phyloP scores from a whole-genome alignment of 2,113 vertebrate species.

The Ranitomeya variabilis region DNA sequence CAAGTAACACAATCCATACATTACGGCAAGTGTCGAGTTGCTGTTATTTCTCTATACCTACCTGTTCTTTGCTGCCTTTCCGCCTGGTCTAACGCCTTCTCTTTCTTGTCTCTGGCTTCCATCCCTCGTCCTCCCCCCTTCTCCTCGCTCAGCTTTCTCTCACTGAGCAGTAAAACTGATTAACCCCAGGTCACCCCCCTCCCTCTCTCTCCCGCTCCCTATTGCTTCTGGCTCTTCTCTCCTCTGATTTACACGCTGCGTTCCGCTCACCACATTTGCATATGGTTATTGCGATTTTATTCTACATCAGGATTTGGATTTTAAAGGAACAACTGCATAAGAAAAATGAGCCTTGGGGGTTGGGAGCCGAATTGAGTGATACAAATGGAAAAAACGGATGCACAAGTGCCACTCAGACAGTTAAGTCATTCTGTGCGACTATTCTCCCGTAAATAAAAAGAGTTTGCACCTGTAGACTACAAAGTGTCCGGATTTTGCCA shows the following conservation, averaged over 20 bases:
- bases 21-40: background rate
- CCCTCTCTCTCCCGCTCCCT: slow-evolving; percentile 85
- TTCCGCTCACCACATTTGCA: slow-evolving; percentile 89
- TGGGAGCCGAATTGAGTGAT: background rate
- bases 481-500: background rate
- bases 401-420: background rate
- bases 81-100: slow-evolving; percentile 26
- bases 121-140: slow-evolving; percentile 44
- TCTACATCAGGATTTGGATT: slow-evolving; percentile 55
- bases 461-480: slow-evolving; percentile 12
- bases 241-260: slow-evolving; percentile 89
- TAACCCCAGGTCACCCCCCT: slow-evolving; percentile 90
- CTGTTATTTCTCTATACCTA: slow-evolving; percentile 12
- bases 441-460: slow-evolving; percentile 5
- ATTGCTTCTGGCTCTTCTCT: slow-evolving; percentile 87
- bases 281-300: slow-evolving; percentile 85
- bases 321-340: slow-evolving; percentile 50
- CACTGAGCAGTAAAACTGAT: slow-evolving; percentile 91
- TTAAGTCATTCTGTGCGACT: slow-evolving; percentile 10
- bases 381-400: background rate
- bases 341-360: slow-evolving; percentile 29
- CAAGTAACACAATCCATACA: background rate
- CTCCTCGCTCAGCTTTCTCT: slow-evolving; percentile 56
- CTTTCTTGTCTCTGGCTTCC: slow-evolving; percentile 44
- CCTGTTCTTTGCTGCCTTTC: slow-evolving; percentile 13